Base-by-base conservation (phyloP, 2,113 vertebrate species). In the Tachycineta bicolor region DNA sequence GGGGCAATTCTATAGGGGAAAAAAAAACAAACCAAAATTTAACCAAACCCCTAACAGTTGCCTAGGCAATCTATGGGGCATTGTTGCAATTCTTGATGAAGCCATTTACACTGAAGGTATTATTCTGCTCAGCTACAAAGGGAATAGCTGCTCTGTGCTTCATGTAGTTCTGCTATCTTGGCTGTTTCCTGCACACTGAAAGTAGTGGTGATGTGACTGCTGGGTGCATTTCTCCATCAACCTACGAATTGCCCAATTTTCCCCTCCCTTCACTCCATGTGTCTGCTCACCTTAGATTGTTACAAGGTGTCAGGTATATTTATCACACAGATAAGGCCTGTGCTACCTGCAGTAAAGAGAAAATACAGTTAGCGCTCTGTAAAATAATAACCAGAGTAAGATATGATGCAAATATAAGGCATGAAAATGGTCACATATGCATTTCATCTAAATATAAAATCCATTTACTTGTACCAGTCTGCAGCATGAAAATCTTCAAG, bases 331-430 rank as follows among this genome's bases (percentile, higher is more conserved):
- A 46, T 33, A 23, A 83, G 53, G 22, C 5, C 17, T 68, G 39
- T 67, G 31, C 3, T 82, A 5, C 18, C 33, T 4, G 1, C 23
- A 50, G 41, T 28, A 37, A 76, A 69, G 37, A 28, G 49, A 56
- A 81, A 69, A 34, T 24, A n/a, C 82, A 71, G 28, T 29, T n/a
- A 29, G 6, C 2, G 0, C 47, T 12, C 26, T 12, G 20, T 53
- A 64, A 85, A 85, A 65, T n/a, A 65, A 60, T 29, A 68, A 71
- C 29, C 59, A 73, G 14, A 75, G 15, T 15, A 71, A 53, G 10
- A 16, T 37, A 62, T 0, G 0, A 25, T 50, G 46, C n/a, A 77
- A 31, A 52, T 46, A 67, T 0, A 34, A 31, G 11, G 11, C 31
- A 65, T n/a, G n/a, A 65, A 69, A 88, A 69, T 59, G 19, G 10